phyloP scores from a whole-genome alignment of 2,888 invertebrate species.

The Brachyptera risi region DNA sequence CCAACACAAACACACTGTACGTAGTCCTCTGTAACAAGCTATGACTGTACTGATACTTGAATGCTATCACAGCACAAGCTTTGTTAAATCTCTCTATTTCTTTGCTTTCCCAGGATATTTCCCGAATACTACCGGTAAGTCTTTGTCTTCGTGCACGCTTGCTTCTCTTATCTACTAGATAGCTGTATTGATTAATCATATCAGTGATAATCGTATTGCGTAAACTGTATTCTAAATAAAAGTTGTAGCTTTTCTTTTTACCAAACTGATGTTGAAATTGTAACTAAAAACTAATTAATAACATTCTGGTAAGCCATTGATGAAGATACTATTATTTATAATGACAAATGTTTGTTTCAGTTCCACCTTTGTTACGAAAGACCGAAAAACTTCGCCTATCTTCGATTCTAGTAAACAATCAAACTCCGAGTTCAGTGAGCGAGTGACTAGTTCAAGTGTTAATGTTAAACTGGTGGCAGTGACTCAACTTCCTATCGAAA shows the following conservation, averaged over 20 bases:
- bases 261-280: too few species aligned
- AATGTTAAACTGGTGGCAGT: constrained; percentile 18
- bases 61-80: constrained; percentile 15
- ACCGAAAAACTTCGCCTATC: not conserved
- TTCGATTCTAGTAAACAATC: not conserved
- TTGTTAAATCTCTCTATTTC: constrained; percentile 23
- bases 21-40: too few species aligned
- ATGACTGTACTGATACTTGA: too few species aligned
- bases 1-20: too few species aligned
- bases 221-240: too few species aligned
- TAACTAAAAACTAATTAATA: too few species aligned
- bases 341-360: too few species aligned
- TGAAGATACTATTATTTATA: too few species aligned
- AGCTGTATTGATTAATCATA: not conserved
- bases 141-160: constrained; percentile 13
- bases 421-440: constrained; percentile 6
- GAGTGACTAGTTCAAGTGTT: constrained; percentile 7
- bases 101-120: constrained; percentile 47
- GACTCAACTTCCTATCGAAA: constrained; percentile 4
- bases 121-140: constrained; percentile 52
- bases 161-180: constrained; percentile 7
- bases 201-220: too few species aligned
- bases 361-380: constrained; percentile 31
- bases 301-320: too few species aligned
- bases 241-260: too few species aligned